These are phyloP conservation scores for Vulpes lagopus DNA, from an alignment of 2,113 vertebrate genomes.

Conservation along the genomic window DNA sequence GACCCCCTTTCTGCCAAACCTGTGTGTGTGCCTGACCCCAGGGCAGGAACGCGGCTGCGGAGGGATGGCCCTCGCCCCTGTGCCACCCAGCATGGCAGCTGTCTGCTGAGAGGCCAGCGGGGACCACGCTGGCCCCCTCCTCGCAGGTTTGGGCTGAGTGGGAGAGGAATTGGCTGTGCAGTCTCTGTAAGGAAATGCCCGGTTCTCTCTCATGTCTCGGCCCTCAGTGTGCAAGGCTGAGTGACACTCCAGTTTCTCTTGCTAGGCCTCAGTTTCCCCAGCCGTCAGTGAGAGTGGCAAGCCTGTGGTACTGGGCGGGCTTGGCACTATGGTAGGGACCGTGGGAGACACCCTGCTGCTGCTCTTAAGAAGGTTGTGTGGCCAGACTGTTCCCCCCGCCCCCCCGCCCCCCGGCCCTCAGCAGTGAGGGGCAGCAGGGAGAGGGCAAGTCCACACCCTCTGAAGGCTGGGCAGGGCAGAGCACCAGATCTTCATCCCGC, in stretches of 20 bases:
- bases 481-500: neutral
- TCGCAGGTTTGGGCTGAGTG: rapidly evolving
- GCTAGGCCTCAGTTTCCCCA: neutral
- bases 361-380: too few relatives aligned
- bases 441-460: rapidly evolving
- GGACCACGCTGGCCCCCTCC: neutral
- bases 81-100: too few relatives aligned
- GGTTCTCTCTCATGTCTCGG: rapidly evolving
- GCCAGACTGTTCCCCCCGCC: neutral
- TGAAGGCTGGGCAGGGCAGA: rapidly evolving
- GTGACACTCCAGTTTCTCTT: too few relatives aligned
- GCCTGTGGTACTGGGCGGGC: too few relatives aligned
- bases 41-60: neutral
- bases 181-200: neutral
- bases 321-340: rapidly evolving
- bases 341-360: neutral
- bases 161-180: rapidly evolving
- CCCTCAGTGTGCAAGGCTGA: rapidly evolving
- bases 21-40: neutral
- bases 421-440: rapidly evolving
- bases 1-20: neutral
- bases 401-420: neutral
- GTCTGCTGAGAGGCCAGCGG: too few relatives aligned
- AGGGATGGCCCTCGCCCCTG: rapidly evolving
- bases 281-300: rapidly evolving